Base-by-base conservation (phyloP, 2,888 invertebrate genomes). In the Spilosoma lubricipeda region DNA sequence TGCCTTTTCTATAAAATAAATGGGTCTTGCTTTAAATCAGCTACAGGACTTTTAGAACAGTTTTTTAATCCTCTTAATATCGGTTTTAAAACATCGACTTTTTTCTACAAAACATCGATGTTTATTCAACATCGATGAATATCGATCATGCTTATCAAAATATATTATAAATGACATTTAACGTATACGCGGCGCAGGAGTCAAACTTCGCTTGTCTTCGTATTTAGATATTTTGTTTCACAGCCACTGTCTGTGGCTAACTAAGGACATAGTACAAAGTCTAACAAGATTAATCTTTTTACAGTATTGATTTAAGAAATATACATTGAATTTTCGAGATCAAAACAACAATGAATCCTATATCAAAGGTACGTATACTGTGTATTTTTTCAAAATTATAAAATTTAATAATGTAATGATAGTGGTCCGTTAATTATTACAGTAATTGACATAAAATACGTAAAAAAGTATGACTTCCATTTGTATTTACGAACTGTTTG, bases 331-430 rank as follows among this genome's bases (percentile, higher is more conserved):
- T 48, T 73, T 36, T 72, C 2, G 30, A n/a, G 23, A 59, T 73
- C 33, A 33, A 75, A 70, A 3, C 69, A 69, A 83, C 75, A 73
- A 93, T 93, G 93, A 92, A 93, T 88, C 92, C 93, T 27, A 79
- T 93, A 23, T 86, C 84, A 66, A 91, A 92, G 86, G 93, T 92
- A 87, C 90, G 92, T 87, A 33, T 75, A 69, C 27, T 75, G 78
- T 74, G 0, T 59, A 27, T 69, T 71, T 70, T 9, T 64, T 23
- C 45, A 1, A 27, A 59, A 45, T 72, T 67, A 15, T 33, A 59
- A 52, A 11, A 56, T 56, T 20, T 11, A 67, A 9, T 15, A 59
- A 39, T 1, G 27, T 30, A 9, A 20, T 15, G 4, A 27, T 9
- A 63, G 5, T 63, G 11, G 7, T 30, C n/a, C 27, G 18, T 63